A percentile compares a stretch with the other conserved stretches of the same genome.
Evolutionary conservation across 2,888 invertebrate species (phyloP).

Genomic region (Anarsia innoxiella): DNA sequence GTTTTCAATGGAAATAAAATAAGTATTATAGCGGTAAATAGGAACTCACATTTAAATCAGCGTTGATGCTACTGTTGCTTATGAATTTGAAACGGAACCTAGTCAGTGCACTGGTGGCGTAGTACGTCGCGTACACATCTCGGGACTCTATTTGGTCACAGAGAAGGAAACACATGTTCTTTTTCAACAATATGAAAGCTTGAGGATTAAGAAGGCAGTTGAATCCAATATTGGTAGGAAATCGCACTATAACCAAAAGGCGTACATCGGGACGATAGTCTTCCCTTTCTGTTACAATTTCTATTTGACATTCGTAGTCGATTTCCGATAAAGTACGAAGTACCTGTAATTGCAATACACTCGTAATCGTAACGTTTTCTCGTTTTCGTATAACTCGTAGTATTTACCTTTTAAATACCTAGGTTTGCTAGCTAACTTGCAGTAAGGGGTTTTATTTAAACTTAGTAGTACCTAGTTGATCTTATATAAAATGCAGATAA

Average conservation of each 20-base stretch:
- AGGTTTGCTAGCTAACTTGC: too few relatives aligned
- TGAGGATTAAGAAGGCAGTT: constrained; percentile 43
- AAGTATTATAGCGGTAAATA: too few relatives aligned
- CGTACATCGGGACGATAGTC: constrained; percentile 12
- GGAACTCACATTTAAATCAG: constrained; percentile 51
- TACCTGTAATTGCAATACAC: constrained; percentile 48
- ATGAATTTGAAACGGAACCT: constrained; percentile 45
- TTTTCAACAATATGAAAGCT: constrained; percentile 43
- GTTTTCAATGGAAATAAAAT: too few relatives aligned
- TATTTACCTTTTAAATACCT: too few relatives aligned
- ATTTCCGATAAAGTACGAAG: constrained; percentile 42
- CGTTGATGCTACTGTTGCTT: constrained; percentile 59
- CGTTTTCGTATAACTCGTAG: too few relatives aligned
- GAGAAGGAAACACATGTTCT: constrained; percentile 34
- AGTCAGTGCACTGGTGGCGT: constrained; percentile 32
- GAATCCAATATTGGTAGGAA: constrained; percentile 34
- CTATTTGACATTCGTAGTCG: constrained; percentile 52
- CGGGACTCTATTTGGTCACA: constrained; percentile 34
- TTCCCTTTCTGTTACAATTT: constrained; percentile 36
- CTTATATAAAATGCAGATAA: too few relatives aligned
- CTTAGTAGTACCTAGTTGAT: too few relatives aligned
- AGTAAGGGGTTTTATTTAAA: too few relatives aligned
- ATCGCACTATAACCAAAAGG: constrained; percentile 46
- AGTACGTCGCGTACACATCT: constrained; percentile 28
- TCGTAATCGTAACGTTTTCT: too few relatives aligned